Evolutionary conservation across 2,113 vertebrate genomes (phyloP), one percentile per base, ranked within the genome.

Genomic region (Elgaria multicarinata): DNA sequence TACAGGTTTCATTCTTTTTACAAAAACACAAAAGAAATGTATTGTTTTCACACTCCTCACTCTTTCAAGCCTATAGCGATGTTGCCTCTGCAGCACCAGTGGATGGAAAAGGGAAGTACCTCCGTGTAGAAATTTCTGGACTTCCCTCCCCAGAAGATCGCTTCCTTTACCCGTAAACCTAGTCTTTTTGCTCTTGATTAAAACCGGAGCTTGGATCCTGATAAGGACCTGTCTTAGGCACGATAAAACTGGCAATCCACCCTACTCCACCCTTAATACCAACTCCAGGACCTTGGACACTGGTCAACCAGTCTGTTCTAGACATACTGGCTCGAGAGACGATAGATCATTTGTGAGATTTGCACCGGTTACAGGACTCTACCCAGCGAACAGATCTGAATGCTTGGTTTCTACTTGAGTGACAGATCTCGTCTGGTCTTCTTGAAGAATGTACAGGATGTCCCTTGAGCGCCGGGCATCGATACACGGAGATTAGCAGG

Each of bases 351-450:
- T 42, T 44, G 22, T 62, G 58, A 22, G 58, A 62, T 20, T 20
- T 20, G 5, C 58, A 20, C 58, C 58, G 3, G 20, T 6, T 28
- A 1, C 0, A 5, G 9, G 28, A 13, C n/a, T 4, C 1, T 10
- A 13, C 12, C 74, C 42, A n/a, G 69, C 14, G 31, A n/a, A n/a
- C 69, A n/a, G 12, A 33, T 22, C 20, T 75, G 36, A 1, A 20
- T 16, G 14, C 4, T 36, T 69, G 67, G 71, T n/a, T n/a, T 18
- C 22, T 75, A 1, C 22, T 22, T 22, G 22, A 44, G 42, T 42
- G 22, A 22, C 79, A 62, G 28, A 20, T 20, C 3, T 46, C 26
- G 62, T n/a, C 14, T 13, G 39, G 14, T n/a, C n/a, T n/a, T n/a
- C n/a, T n/a, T 22, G 5, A 33, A 28, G 9, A 24, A 4, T 53